A percentile compares a stretch with the other conserved stretches of the same genome.
Evolutionary conservation across 2,797 vertebrate genomes (phyloP).

Genomic region (Micropoecilia bifurca): DNA sequence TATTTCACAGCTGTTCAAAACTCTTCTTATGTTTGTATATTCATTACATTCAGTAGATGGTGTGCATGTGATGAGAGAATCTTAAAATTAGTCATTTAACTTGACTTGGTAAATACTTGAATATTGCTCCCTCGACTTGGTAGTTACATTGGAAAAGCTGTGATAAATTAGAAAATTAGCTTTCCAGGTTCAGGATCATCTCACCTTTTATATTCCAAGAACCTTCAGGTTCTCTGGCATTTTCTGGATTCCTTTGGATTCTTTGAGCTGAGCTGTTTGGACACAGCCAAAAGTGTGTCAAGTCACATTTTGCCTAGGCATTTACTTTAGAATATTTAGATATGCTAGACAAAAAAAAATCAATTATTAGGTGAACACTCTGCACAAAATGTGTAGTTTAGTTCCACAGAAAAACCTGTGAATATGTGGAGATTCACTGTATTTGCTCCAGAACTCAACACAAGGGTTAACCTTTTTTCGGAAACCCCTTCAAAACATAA

Average conservation of each 20-base stretch:
- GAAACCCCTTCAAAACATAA: constrained; percentile 44
- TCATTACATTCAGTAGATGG: not conserved
- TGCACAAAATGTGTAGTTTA: not conserved
- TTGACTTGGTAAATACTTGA: not conserved
- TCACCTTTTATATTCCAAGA: not conserved
- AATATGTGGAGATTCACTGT: too few relatives aligned
- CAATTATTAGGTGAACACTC: not conserved
- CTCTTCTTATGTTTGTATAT: not conserved
- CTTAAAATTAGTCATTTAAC: not conserved
- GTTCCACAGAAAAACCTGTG: too few relatives aligned
- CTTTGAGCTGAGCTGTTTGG: constrained; percentile 1
- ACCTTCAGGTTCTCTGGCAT: not conserved
- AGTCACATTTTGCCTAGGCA: not conserved
- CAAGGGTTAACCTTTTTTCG: not conserved
- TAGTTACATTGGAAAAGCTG: not conserved
- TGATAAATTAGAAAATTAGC: constrained; percentile 1
- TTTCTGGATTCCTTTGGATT: constrained; percentile 1
- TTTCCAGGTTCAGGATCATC: not conserved
- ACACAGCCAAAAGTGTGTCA: not conserved
- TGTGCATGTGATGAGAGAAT: not conserved
- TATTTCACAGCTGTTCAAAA: not conserved
- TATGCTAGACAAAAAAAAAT: not conserved
- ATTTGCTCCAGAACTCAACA: not conserved
- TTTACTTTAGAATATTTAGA: not conserved
- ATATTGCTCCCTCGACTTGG: not conserved